Percentiles rank a stretch among this genome's conserved stretches.
Evolutionary conservation across 2,888 invertebrate species (phyloP).

Genomic region (Bimastos eiseni): DNA sequence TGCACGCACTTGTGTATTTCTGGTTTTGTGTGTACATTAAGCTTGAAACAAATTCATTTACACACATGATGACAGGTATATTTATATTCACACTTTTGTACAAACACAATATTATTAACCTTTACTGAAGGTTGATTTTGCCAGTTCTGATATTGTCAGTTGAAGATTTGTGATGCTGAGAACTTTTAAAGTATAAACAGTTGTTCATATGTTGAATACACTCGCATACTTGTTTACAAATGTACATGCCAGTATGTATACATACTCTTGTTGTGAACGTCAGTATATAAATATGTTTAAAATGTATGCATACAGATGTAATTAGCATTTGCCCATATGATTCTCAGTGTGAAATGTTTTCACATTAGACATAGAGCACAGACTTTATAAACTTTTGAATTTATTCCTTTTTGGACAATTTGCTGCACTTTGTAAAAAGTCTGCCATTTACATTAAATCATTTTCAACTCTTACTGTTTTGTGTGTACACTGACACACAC

Average conservation of each 20-base stretch:
- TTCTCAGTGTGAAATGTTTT: background rate
- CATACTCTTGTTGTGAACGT: background rate
- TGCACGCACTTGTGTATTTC: background rate
- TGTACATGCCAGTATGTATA: background rate
- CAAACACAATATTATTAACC: background rate
- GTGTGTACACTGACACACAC: background rate
- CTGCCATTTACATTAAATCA: background rate
- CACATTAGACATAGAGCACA: background rate
- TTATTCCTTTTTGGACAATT: background rate
- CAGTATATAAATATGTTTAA: background rate
- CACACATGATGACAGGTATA: background rate
- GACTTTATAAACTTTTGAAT: background rate
- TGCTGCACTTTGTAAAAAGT: background rate
- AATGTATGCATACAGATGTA: background rate
- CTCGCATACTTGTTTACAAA: background rate
- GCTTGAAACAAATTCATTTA: background rate
- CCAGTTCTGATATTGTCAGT: background rate
- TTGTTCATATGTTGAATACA: background rate
- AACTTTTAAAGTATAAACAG: background rate
- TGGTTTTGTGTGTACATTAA: background rate
- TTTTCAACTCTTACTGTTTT: background rate
- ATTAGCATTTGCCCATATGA: background rate
- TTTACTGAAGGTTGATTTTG: background rate
- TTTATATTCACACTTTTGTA: background rate
- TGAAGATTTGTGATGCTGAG: background rate